Conservation (phyloP, 2,113 vertebrate genomes). For the Nibea albiflora region DNA sequence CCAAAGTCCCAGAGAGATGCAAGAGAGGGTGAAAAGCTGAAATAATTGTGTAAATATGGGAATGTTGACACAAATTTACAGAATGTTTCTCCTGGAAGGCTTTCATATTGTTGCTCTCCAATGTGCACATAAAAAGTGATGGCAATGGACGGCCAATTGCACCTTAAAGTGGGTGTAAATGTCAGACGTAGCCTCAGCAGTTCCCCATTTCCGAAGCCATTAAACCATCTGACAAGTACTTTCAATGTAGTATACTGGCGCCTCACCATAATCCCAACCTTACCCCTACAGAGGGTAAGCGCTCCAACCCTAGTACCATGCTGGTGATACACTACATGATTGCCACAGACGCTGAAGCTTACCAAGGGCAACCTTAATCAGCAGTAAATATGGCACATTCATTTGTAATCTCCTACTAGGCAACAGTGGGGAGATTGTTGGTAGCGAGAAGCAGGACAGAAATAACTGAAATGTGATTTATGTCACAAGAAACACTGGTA, state of each 20-base stretch:
- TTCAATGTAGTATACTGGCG: neutral
- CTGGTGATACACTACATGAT: slow-evolving; percentile 13
- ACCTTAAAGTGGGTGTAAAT: too few relatives aligned
- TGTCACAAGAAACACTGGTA: slow-evolving; percentile 29
- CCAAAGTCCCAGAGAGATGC: too few relatives aligned
- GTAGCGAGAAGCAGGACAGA: slow-evolving; percentile 18
- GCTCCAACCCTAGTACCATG: neutral
- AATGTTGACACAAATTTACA: too few relatives aligned
- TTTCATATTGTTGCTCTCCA: too few relatives aligned
- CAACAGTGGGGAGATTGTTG: slow-evolving; percentile 63
- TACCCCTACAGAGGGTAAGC: neutral
- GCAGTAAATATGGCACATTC: slow-evolving; percentile 42
- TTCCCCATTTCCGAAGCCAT: neutral
- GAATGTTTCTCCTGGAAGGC: too few relatives aligned
- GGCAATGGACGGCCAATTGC: too few relatives aligned
- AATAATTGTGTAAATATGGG: too few relatives aligned
- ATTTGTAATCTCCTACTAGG: slow-evolving; percentile 41
- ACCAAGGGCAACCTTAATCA: slow-evolving; percentile 48
- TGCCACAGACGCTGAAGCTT: slow-evolving; percentile 2
- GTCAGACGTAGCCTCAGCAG: too few relatives aligned
- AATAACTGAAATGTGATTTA: slow-evolving; percentile 58
- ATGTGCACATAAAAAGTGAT: too few relatives aligned
- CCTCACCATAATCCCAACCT: too few relatives aligned
- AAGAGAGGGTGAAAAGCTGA: too few relatives aligned
- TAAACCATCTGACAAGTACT: neutral